A percentile compares a stretch with the other conserved stretches of the same genome.
Conservation (phyloP, 2,113 vertebrate species). For the Corapipo altera region DNA sequence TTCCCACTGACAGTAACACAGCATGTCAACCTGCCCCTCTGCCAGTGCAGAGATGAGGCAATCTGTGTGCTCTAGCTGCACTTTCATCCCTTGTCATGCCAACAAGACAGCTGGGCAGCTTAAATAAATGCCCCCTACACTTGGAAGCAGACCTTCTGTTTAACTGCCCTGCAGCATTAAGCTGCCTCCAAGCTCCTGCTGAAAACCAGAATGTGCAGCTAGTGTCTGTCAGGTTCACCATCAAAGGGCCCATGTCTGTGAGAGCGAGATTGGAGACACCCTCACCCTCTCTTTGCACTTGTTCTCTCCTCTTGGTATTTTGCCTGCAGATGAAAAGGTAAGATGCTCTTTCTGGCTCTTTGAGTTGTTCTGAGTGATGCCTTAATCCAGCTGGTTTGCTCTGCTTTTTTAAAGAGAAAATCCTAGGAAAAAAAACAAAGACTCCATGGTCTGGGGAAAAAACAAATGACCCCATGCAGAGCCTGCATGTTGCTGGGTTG, state of each 20-base stretch:
- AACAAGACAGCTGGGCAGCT: background rate
- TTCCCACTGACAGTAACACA: background rate
- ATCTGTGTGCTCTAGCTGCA: background rate
- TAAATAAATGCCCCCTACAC: background rate
- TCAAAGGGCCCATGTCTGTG: background rate
- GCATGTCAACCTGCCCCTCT: background rate
- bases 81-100: background rate
- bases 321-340: conserved; percentile 23
- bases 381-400: background rate
- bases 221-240: background rate
- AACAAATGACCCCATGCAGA: background rate
- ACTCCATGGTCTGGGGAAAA: background rate
- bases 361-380: background rate
- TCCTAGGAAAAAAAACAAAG: background rate
- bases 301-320: background rate
- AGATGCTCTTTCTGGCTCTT: conserved; percentile 34
- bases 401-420: conserved; percentile 13
- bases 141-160: conserved; percentile 11
- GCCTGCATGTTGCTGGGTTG: background rate
- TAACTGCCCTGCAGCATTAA: conserved; percentile 10
- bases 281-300: background rate
- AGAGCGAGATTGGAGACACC: background rate
- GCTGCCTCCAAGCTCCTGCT: background rate
- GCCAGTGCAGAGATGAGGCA: background rate
- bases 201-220: background rate